phyloP scores from a whole-genome alignment of 2,113 vertebrate genomes.

The Phalacrocorax aristotelis region DNA sequence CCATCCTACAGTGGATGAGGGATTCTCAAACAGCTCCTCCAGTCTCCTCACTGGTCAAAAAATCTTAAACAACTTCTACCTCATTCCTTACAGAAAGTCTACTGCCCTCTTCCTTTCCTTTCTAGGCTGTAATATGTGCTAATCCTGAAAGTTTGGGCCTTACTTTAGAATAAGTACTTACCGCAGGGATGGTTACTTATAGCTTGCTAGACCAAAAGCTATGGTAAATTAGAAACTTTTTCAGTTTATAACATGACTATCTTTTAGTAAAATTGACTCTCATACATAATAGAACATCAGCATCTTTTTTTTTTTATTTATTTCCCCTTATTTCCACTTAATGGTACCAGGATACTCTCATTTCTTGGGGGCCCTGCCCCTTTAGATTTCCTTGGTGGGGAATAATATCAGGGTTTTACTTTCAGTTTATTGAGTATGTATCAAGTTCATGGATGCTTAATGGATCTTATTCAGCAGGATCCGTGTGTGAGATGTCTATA shows the following conservation, averaged over 20 bases:
- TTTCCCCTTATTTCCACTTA: background rate
- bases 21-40: background rate
- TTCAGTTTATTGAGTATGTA: background rate
- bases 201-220: background rate
- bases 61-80: background rate
- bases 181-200: background rate
- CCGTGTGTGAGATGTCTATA: background rate
- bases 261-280: background rate
- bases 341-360: background rate
- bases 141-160: background rate
- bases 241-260: background rate
- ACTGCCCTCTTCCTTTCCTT: background rate
- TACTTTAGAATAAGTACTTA: background rate
- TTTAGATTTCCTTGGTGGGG: background rate
- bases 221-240: background rate
- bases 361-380: background rate
- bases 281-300: background rate
- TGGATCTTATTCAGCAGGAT: background rate
- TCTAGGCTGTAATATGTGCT: background rate
- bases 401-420: background rate
- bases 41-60: background rate
- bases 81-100: background rate
- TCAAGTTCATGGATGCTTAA: background rate
- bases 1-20: background rate
- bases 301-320: background rate